Conservation (phyloP, 92 coral and sea anemone species). For the Zoanthus sansibaricus region DNA sequence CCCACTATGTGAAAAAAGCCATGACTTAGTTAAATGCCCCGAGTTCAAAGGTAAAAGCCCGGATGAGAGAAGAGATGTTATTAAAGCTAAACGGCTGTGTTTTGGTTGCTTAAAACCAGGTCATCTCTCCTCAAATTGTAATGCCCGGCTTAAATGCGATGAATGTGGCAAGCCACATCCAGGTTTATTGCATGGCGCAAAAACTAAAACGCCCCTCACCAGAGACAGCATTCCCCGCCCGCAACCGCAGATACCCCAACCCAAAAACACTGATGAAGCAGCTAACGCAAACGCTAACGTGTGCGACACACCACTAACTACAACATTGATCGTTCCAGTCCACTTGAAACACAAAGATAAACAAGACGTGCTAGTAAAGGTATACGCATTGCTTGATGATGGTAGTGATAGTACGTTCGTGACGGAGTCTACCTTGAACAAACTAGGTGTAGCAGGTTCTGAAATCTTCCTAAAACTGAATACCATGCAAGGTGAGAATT, state of each 20-base stretch:
- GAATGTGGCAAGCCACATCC: background rate
- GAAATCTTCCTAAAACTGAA: constrained; percentile 42
- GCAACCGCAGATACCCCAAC: background rate
- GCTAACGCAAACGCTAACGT: background rate
- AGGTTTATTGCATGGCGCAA: background rate
- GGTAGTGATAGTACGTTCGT: constrained; percentile 58
- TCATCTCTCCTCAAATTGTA: background rate
- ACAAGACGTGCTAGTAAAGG: background rate
- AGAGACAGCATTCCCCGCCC: background rate
- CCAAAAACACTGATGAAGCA: background rate
- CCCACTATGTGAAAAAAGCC: background rate
- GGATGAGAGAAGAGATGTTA: background rate
- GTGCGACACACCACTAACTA: background rate
- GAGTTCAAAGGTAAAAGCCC: background rate
- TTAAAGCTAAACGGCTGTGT: background rate
- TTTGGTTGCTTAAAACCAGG: background rate
- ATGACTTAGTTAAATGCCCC: background rate
- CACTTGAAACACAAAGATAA: background rate
- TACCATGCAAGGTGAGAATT: constrained; percentile 61
- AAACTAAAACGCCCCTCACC: background rate
- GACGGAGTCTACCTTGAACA: constrained; percentile 44
- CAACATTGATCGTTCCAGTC: background rate
- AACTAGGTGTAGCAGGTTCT: constrained; percentile 32
- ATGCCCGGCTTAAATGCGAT: background rate
- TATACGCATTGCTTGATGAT: constrained; percentile 52